phyloP scores from a whole-genome alignment of 2,113 vertebrate genomes.

The Hyaena hyaena region DNA sequence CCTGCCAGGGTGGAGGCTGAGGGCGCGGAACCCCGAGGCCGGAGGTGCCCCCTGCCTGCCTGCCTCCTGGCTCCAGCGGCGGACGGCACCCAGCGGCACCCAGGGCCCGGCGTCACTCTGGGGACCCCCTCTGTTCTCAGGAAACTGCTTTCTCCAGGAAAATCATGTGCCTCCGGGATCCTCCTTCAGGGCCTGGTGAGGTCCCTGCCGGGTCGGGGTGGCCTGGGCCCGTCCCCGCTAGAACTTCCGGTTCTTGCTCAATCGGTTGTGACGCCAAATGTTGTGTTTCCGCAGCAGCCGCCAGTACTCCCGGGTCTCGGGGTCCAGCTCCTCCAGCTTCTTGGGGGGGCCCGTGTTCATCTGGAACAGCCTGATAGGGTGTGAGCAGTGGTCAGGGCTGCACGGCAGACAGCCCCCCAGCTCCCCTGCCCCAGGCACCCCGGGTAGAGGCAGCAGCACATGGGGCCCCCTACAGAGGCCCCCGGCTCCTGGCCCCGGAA shows the following conservation, averaged over 20 bases:
- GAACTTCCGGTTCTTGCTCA: slow-evolving; percentile 90
- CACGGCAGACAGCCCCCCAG: background rate
- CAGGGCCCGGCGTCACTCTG: background rate
- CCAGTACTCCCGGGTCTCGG: slow-evolving; percentile 89
- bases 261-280: slow-evolving; percentile 90
- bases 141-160: background rate
- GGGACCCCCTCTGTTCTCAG: background rate
- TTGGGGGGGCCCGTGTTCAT: slow-evolving; percentile 89
- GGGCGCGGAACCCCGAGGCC: background rate
- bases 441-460: background rate
- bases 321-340: slow-evolving; percentile 90
- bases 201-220: background rate
- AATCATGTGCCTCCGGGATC: background rate
- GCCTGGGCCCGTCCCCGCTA: slow-evolving; percentile 64
- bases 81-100: background rate
- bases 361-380: slow-evolving; percentile 90
- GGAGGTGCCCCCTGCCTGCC: too few species aligned
- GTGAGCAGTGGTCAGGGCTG: background rate
- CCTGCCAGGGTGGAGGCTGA: too few species aligned
- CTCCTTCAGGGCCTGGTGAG: background rate
- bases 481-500: too few species aligned
- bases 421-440: background rate
- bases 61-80: background rate
- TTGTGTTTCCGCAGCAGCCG: slow-evolving; percentile 91
- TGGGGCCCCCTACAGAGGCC: background rate